These are phyloP conservation scores for Xylocopa sonorina DNA, from an alignment of 1,140 invertebrate genomes.

Conservation along the genomic window DNA sequence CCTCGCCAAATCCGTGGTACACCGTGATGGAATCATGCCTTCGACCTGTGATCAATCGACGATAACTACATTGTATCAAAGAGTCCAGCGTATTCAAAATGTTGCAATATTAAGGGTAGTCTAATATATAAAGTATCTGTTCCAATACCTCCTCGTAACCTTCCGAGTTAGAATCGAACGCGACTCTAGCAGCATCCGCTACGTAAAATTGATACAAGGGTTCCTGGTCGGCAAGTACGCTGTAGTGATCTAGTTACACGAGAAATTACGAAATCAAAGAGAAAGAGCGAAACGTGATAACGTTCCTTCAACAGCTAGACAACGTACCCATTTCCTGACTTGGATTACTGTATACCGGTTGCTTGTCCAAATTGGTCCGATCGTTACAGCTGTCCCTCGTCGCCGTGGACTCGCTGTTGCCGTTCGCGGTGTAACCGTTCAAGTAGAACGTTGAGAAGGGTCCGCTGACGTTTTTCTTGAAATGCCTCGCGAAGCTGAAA, in stretches of 20 bases:
- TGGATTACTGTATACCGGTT: constrained; percentile 70
- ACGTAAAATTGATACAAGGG: constrained; percentile 96
- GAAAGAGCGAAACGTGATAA: neutral
- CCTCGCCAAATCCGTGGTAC: constrained; percentile 69
- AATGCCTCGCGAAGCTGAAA: constrained; percentile 76
- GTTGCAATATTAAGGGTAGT: too few relatives aligned
- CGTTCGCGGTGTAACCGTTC: constrained; percentile 54
- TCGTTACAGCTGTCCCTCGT: constrained; percentile 45
- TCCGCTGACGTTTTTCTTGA: constrained; percentile 63
- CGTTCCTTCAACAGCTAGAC: neutral
- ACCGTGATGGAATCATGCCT: constrained; percentile 61
- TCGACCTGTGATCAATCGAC: constrained; percentile 59
- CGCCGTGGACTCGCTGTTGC: constrained; percentile 28
- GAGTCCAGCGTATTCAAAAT: neutral
- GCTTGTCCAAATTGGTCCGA: constrained; percentile 46
- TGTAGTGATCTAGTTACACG: constrained; percentile 73
- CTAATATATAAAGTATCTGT: neutral
- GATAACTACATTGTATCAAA: neutral
- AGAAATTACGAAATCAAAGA: neutral
- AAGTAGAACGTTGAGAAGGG: constrained; percentile 76
- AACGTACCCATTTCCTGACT: neutral
- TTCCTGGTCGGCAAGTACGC: constrained; percentile 85
- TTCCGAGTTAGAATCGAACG: constrained; percentile 88
- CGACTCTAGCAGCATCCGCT: constrained; percentile 87
- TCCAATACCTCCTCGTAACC: constrained; percentile 87